Base-by-base conservation (phyloP, 2,797 vertebrate genomes). In the Gouania willdenowi region DNA sequence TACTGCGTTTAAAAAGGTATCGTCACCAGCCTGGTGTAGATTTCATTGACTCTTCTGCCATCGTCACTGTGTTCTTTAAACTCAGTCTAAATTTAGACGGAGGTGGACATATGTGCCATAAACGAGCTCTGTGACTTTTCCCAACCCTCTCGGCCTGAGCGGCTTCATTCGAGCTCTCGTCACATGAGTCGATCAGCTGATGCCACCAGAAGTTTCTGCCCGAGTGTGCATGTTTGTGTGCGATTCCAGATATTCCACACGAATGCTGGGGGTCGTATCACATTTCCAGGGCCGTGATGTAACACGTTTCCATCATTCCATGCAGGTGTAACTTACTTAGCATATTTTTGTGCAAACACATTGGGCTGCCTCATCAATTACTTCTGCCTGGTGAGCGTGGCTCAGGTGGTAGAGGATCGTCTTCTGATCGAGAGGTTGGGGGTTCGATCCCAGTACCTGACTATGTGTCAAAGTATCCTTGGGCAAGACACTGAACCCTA, bases 141-240 rank as follows among this genome's bases (percentile, higher is more conserved):
- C n/a, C n/a, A n/a, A n/a, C n/a, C n/a, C n/a, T n/a, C n/a, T n/a
- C 21, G 36, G 66, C 63, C 31, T 17, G 64, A 53, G 50, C 9
- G 20, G 10, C 58, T 60, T 78, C 70, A 73, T 75, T 82, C 47
- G 66, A 68, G 5, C 25, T 38, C 35, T 54, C 16, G 9, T 63
- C 61, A 65, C 68, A 31, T 54, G 53, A 31, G 56, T 30, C 50
- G 59, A 71, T 66, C 20, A 32, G 14, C 41, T 21, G 50, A 69
- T 65, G 45, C 9, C 28, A 33, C 12, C 5, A 24, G 33, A 27
- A 16, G 39, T 40, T 18, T 40, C 31, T 40, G 13, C 39, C 24
- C 46, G 38, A 35, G 18, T 32, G 20, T 17, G 25, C 3, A 22
- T 11, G 10, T 15, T 5, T 29, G 35, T 28, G 21, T 37, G 1